These are phyloP conservation scores for Lates calcarifer DNA, from an alignment of 2,113 vertebrate genomes.

Conservation along the genomic window DNA sequence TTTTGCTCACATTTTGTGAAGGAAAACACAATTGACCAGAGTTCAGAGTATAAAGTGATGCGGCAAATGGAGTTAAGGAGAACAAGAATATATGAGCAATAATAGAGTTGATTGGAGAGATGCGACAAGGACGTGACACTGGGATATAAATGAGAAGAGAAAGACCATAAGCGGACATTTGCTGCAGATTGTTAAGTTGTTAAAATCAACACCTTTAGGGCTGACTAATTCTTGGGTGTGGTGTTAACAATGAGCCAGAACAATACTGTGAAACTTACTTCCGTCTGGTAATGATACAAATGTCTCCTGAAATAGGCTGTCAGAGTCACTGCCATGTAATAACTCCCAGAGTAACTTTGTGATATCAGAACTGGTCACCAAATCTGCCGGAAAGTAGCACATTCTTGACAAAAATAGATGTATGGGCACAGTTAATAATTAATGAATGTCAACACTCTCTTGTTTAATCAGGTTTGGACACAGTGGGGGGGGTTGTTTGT, in stretches of 20 bases:
- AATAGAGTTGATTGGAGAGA: background rate
- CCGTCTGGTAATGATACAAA: constrained; percentile 33
- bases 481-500: no score
- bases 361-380: constrained; percentile 30
- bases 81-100: constrained; percentile 6
- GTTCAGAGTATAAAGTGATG: background rate
- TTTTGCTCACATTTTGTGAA: background rate
- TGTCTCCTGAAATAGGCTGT: constrained; percentile 40
- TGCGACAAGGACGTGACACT: constrained; percentile 17
- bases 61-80: background rate
- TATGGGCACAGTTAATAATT: constrained; percentile 35
- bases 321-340: constrained; percentile 34
- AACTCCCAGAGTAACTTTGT: constrained; percentile 31
- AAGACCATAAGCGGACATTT: background rate
- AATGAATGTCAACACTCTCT: no score
- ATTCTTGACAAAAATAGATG: constrained; percentile 55
- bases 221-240: constrained; percentile 27
- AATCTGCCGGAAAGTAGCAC: constrained; percentile 56
- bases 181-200: constrained; percentile 11
- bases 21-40: background rate
- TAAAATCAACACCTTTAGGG: constrained; percentile 21
- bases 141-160: constrained; percentile 16
- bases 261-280: constrained; percentile 25
- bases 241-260: constrained; percentile 29
- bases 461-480: constrained; percentile 30